Percentiles rank a stretch among this genome's conserved stretches.
These are phyloP conservation scores for Sialia sialis DNA, from an alignment of 2,113 vertebrate genomes.

Conservation along the genomic window DNA sequence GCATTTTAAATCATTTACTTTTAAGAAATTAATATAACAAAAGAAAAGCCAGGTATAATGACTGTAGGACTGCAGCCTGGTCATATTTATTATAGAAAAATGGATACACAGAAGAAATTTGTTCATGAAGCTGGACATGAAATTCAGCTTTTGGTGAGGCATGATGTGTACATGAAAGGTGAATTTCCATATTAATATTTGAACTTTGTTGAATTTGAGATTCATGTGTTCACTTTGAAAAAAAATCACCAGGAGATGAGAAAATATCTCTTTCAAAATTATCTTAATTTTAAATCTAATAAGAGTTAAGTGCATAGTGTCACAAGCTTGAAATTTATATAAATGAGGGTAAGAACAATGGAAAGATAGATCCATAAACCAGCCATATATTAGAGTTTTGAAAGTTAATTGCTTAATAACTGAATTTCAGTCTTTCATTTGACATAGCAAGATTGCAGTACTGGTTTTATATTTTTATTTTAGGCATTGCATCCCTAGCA, in stretches of 20 bases:
- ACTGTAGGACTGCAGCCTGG: neutral
- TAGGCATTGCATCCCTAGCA: neutral
- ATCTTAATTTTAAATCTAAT: neutral
- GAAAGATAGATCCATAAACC: neutral
- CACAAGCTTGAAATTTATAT: neutral
- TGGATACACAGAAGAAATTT: neutral
- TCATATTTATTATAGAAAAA: neutral
- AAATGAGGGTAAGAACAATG: neutral
- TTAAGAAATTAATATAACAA: neutral
- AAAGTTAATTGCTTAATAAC: neutral
- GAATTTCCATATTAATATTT: neutral
- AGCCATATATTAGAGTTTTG: neutral
- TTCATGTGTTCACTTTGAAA: neutral
- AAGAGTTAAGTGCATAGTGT: neutral
- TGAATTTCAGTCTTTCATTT: neutral
- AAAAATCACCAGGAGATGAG: neutral
- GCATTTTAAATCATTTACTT: neutral
- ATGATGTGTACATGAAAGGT: neutral
- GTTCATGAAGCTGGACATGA: neutral
- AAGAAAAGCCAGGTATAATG: neutral
- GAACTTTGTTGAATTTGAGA: neutral
- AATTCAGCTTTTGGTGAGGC: neutral
- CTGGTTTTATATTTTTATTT: neutral
- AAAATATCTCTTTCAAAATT: neutral
- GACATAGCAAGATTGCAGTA: neutral